Conservation (phyloP, 2,113 vertebrate species). For the Murina feae region DNA sequence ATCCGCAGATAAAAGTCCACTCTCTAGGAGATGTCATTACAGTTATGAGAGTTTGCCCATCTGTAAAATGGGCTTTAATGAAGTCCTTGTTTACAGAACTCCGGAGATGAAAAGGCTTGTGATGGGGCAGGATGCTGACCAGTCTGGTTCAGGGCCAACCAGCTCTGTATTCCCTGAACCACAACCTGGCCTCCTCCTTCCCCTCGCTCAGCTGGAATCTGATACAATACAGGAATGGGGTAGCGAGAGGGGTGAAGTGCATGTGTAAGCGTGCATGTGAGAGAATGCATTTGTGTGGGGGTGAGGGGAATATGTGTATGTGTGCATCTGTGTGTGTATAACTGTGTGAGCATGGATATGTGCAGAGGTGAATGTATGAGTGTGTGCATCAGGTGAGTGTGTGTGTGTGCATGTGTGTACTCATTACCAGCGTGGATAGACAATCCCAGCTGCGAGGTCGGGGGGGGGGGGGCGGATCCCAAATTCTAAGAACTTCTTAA, state of each 20-base stretch:
- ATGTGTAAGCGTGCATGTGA: background rate
- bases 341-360: background rate
- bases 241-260: background rate
- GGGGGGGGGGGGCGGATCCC: background rate
- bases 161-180: background rate
- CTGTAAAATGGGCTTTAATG: constrained; percentile 32
- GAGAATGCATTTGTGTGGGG: background rate
- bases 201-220: background rate
- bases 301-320: background rate
- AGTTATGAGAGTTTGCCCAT: background rate
- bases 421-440: background rate
- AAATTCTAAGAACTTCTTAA: constrained; percentile 5
- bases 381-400: no score
- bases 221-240: background rate
- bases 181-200: fast-evolving
- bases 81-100: background rate
- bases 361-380: background rate
- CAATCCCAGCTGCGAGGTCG: background rate
- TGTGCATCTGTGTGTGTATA: background rate
- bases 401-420: background rate
- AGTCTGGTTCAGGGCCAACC: background rate
- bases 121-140: background rate
- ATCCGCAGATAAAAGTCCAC: constrained; percentile 12
- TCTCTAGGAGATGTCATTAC: background rate
- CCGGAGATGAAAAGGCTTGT: constrained; percentile 7